Evolutionary conservation across 2,888 invertebrate species (phyloP), one percentile per base, ranked within the genome.

Genomic region (Scaptomyza polygonia): DNA sequence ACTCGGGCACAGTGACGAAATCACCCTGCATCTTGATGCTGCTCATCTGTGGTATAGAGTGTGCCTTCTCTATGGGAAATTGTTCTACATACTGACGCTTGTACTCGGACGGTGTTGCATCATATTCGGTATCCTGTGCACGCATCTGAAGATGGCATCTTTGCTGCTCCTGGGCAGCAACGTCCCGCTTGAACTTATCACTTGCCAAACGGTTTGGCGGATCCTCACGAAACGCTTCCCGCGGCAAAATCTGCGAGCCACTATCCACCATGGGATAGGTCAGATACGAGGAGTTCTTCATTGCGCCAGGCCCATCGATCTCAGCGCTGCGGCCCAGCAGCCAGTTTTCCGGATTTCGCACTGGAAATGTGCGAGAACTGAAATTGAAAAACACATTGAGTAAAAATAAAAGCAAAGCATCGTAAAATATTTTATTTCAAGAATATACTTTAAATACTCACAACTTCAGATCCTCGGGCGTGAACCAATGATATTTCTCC

Each of bases 31-130:
- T 79, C 75, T 89, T 89, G 18, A 91, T 88, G 72, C 91, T 90
- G 64, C 90, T 90, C 47, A 90, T 78, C 71, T 92, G 92, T 1
- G 92, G 92, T 73, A 92, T 92, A 12, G 91, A 92, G 40, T 91
- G 90, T 0, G 91, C 91, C 71, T 91, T 91, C 57, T 90, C 92
- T 30, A 89, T 85, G 52, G 90, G 87, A 64, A 88, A 90, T 61
- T 89, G 84, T 59, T 89, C 80, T n/a, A 90, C 86, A 62, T 72
- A 92, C 71, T 92, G 90, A 1, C 89, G 87, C 43, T 77, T 87
- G 66, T 92, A 91, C 61, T 92, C 92, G 7, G 92, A 91, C 0
- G 91, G 91, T 11, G 85, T 68, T 9, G 79, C 80, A 52, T 80
- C 81, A 7, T 67, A 67, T 0, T 86, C 79, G 8, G 82, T 85